These are phyloP conservation scores for Calephelis virginiensis DNA, from an alignment of 1,140 invertebrate genomes.

Conservation along the genomic window DNA sequence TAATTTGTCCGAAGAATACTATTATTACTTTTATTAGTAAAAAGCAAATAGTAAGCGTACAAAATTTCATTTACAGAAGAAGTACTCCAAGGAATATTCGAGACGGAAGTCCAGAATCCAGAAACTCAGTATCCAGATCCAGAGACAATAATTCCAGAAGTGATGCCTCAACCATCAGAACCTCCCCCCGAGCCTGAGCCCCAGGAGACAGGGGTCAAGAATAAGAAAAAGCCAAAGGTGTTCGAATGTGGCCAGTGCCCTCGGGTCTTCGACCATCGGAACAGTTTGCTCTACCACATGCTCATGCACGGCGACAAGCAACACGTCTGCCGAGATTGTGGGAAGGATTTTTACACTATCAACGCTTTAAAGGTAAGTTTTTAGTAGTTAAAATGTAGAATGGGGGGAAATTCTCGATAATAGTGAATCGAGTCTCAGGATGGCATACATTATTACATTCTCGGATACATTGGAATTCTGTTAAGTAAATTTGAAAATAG, in stretches of 20 bases:
- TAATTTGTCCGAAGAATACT: no score
- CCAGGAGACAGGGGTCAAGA: not conserved
- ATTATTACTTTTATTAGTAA: no score
- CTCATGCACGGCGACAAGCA: slow-evolving; percentile 87
- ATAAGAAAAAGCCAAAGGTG: slow-evolving; percentile 43
- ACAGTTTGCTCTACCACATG: slow-evolving; percentile 91
- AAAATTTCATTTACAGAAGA: slow-evolving; percentile 47
- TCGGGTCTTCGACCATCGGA: slow-evolving; percentile 88
- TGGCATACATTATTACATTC: no score
- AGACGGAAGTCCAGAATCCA: slow-evolving; percentile 56
- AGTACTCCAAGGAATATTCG: slow-evolving; percentile 62
- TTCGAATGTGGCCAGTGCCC: slow-evolving; percentile 80
- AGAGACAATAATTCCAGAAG: slow-evolving; percentile 15
- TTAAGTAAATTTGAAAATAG: no score
- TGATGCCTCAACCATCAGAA: slow-evolving; percentile 22
- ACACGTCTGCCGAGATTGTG: slow-evolving; percentile 89
- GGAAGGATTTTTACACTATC: slow-evolving; percentile 88
- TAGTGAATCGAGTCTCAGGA: no score
- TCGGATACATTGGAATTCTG: no score
- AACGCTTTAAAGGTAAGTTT: slow-evolving; percentile 85
- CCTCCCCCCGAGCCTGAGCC: not conserved
- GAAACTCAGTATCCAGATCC: slow-evolving; percentile 24
- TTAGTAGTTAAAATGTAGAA: not conserved
- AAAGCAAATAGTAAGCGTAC: no score
- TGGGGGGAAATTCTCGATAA: no score